phyloP scores from a whole-genome alignment of 2,888 invertebrate species.

The Phaedon cochleariae region DNA sequence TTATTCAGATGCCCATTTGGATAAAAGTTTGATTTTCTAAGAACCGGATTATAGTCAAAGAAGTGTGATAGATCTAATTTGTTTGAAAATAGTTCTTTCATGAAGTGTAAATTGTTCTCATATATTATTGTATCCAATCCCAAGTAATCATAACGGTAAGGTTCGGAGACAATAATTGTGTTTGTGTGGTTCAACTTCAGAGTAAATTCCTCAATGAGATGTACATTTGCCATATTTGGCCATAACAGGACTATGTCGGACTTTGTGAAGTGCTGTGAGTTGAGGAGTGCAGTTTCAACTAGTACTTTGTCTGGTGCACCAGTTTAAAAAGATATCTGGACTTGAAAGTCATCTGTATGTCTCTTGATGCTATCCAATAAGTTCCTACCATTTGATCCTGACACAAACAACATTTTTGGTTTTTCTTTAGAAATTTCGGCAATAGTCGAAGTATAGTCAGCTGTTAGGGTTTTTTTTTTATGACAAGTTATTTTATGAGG shows the following conservation, averaged over 20 bases:
- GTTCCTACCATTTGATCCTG: not conserved
- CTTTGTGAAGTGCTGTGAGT: not conserved
- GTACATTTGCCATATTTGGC: not conserved
- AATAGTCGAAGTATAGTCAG: not conserved
- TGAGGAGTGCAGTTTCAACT: not conserved
- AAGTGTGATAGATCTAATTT: not conserved
- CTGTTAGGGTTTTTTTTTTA: not conserved
- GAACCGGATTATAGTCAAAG: not conserved
- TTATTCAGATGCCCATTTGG: not conserved
- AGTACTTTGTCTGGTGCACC: not conserved
- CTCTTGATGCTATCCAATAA: not conserved
- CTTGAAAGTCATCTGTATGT: not conserved
- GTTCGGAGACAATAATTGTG: not conserved
- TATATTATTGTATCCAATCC: not conserved
- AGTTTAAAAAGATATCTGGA: not conserved
- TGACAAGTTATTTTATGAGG: not conserved
- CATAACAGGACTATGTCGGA: not conserved
- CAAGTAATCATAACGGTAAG: not conserved
- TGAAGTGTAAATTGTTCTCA: not conserved
- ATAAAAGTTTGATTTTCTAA: not conserved
- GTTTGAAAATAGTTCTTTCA: not conserved
- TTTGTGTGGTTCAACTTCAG: not conserved
- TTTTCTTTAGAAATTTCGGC: not conserved
- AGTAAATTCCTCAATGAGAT: constrained; percentile 6
- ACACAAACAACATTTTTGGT: not conserved